Conservation (phyloP, 2,113 vertebrate genomes). For the Loxodonta africana region DNA sequence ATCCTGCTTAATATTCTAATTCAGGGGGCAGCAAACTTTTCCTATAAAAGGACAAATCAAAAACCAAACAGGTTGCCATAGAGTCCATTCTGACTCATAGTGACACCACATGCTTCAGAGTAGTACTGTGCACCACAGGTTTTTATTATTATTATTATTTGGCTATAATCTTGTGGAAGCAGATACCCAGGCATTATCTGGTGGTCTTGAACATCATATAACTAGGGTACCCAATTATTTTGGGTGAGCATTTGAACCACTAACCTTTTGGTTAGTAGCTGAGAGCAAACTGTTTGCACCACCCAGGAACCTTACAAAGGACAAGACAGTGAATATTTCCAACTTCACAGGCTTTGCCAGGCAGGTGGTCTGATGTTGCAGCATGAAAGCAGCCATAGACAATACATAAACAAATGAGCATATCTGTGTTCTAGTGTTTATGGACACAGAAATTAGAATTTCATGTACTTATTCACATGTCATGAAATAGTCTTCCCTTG, state of each 20-base stretch:
- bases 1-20: background rate
- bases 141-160: too few relatives aligned
- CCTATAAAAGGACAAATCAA: background rate
- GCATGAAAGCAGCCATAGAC: background rate
- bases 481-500: background rate
- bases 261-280: too few relatives aligned
- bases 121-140: background rate
- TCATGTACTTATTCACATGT: background rate
- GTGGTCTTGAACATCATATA: background rate
- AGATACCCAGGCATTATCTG: background rate
- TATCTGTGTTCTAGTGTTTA: slow-evolving; percentile 9
- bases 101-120: background rate
- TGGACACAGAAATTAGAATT: background rate
- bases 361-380: background rate
- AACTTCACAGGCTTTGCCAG: slow-evolving; percentile 4
- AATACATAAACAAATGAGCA: background rate
- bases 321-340: background rate
- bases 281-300: background rate
- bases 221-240: background rate
- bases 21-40: background rate
- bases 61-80: background rate
- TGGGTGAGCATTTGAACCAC: too few relatives aligned
- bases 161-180: background rate
- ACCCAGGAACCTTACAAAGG: background rate
- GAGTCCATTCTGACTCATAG: background rate